Evolutionary conservation across 2,797 vertebrate species (phyloP), one percentile per base, ranked within the genome.

Genomic region (Gallinago nigripennis): DNA sequence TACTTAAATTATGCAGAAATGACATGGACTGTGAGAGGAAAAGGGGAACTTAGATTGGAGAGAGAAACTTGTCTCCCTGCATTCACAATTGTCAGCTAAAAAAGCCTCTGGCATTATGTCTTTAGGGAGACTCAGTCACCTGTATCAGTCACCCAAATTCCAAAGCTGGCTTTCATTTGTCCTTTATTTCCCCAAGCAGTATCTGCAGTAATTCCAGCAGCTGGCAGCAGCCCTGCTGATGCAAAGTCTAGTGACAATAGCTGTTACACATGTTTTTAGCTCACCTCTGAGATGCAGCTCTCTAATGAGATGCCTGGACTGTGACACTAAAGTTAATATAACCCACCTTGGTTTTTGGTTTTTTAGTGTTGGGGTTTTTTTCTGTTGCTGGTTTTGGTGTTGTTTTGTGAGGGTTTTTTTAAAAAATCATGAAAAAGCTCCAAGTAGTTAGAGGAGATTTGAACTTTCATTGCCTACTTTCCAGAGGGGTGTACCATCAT

Each of bases 1-100:
- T 92, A 33, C 5, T 84, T 81, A 68, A 83, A 88, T 81, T 94
- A 79, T 33, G 65, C 77, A 84, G 53, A 90, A 92, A 78, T 54
- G 11, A 54, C 33, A 58, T 2, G 24, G 31, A 24, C 28, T 71
- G 21, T 11, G 12, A 83, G 73, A 90, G 10, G 27, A 82, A 86
- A 93, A 90, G 9, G 14, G 35, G 27, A 90, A 18, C 11, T 78
- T 83, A 78, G 43, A 53, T 2, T 57, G n/a, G 21, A 81, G 57
- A 31, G 48, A 4, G 2, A 72, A 9, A 16, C 28, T 65, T 71
- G 33, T 33, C 33, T 83, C 50, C 16, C 30, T 69, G 20, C 20
- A 21, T 39, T 82, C 61, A 76, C 71, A 92, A 78, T 72, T 33
- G 61, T 46, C 45, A 76, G 33, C 27, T 90, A 57, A 91, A 88